These are phyloP conservation scores for Tilapia sparmanii DNA, from an alignment of 2,113 vertebrate species.

Conservation along the genomic window DNA sequence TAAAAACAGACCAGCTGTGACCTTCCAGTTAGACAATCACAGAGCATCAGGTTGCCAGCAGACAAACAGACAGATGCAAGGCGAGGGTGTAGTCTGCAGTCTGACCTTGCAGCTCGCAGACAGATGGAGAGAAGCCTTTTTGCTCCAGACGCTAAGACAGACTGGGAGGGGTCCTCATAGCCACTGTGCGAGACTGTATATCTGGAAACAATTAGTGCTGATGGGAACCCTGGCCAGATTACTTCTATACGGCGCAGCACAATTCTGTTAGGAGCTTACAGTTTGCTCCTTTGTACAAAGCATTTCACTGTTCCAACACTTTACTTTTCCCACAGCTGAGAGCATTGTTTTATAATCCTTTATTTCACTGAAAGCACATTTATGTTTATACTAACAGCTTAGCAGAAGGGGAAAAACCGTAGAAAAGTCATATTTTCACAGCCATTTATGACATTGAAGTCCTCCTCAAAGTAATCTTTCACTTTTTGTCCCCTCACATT, in stretches of 20 bases:
- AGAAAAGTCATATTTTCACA: slow-evolving; percentile 33
- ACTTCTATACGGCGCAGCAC: slow-evolving; percentile 11
- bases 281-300: background rate
- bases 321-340: background rate
- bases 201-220: slow-evolving; percentile 66
- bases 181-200: slow-evolving; percentile 50
- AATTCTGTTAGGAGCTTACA: background rate
- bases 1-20: background rate
- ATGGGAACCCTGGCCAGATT: slow-evolving; percentile 23
- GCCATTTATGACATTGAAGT: background rate
- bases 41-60: slow-evolving; percentile 8
- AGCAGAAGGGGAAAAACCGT: slow-evolving; percentile 5
- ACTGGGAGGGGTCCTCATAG: slow-evolving; percentile 60
- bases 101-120: slow-evolving; percentile 53
- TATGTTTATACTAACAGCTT: background rate
- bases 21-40: background rate
- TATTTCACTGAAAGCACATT: background rate
- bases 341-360: background rate
- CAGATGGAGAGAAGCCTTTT: slow-evolving; percentile 47
- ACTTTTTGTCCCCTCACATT: slow-evolving; percentile 12
- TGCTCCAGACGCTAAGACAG: slow-evolving; percentile 53
- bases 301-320: background rate
- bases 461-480: background rate
- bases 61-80: background rate
- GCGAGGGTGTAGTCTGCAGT: slow-evolving; percentile 26